Evolutionary conservation across 2,888 invertebrate species (phyloP).

Genomic region (Rotaria macrura): DNA sequence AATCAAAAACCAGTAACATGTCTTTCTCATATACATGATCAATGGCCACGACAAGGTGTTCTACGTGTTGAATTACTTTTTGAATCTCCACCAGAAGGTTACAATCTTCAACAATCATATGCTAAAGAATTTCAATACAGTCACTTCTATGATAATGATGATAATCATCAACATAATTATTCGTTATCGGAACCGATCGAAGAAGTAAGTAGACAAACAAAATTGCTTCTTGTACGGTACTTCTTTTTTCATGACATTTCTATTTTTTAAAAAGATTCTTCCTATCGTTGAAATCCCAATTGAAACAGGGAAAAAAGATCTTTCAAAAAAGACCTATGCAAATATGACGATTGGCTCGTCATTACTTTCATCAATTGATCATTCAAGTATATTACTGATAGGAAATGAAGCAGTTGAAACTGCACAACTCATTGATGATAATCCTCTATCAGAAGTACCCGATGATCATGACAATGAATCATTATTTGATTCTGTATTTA

Average conservation of each 20-base stretch:
- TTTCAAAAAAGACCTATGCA: neutral
- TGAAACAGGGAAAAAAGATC: neutral
- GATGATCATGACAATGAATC: neutral
- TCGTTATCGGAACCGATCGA: neutral
- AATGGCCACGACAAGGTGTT: constrained; percentile 90
- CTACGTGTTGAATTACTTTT: constrained; percentile 72
- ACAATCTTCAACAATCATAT: constrained; percentile 70
- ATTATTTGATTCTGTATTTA: neutral
- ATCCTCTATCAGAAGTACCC: neutral
- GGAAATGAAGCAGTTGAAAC: neutral
- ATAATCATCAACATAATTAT: neutral
- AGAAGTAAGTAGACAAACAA: neutral
- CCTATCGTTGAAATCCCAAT: neutral
- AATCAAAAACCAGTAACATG: constrained; percentile 84
- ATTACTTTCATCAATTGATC: neutral
- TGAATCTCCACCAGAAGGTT: constrained; percentile 53
- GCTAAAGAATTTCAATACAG: constrained; percentile 59
- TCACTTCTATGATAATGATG: neutral
- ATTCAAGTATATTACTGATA: neutral
- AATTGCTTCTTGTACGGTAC: neutral
- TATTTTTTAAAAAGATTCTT: neutral
- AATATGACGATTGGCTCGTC: neutral
- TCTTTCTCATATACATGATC: constrained; percentile 67
- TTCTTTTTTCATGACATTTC: neutral
- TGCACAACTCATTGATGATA: neutral